Conservation (phyloP, 1,140 invertebrate genomes). For the Trichonephila clavata region DNA sequence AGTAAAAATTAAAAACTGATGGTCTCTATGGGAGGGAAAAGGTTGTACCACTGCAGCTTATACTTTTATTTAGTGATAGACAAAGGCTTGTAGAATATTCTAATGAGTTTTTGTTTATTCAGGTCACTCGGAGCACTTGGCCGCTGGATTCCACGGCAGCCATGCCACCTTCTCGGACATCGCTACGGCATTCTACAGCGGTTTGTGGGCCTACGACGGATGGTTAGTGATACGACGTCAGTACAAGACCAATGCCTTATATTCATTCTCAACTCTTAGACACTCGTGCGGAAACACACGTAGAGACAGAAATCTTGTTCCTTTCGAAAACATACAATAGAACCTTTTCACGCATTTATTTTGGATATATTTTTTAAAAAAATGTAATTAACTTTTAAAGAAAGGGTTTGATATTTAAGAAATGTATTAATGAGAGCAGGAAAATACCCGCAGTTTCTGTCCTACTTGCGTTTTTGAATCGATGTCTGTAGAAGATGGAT, state of each 20-base stretch:
- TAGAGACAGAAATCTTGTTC: background rate
- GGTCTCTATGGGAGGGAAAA: no score
- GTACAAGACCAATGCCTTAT: slow-evolving; percentile 76
- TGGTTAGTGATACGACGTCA: slow-evolving; percentile 80
- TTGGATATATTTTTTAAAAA: no score
- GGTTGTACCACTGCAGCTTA: no score
- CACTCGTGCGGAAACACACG: background rate
- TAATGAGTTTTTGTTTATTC: background rate
- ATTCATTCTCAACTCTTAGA: slow-evolving; percentile 21
- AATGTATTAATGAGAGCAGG: no score
- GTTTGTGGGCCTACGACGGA: slow-evolving; percentile 83
- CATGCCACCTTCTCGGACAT: slow-evolving; percentile 80
- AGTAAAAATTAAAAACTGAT: no score
- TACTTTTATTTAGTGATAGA: no score
- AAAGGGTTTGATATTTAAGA: no score
- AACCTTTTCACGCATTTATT: no score
- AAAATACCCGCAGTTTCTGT: background rate
- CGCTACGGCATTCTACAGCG: slow-evolving; percentile 83
- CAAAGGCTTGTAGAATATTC: no score
- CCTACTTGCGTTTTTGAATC: background rate
- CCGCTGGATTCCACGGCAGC: slow-evolving; percentile 81
- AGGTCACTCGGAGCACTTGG: slow-evolving; percentile 81
- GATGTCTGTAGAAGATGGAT: background rate
- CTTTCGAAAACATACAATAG: no score
- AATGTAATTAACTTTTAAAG: no score